Conservation (phyloP, 2,797 vertebrate species). For the Platyrinchus mystaceus region DNA sequence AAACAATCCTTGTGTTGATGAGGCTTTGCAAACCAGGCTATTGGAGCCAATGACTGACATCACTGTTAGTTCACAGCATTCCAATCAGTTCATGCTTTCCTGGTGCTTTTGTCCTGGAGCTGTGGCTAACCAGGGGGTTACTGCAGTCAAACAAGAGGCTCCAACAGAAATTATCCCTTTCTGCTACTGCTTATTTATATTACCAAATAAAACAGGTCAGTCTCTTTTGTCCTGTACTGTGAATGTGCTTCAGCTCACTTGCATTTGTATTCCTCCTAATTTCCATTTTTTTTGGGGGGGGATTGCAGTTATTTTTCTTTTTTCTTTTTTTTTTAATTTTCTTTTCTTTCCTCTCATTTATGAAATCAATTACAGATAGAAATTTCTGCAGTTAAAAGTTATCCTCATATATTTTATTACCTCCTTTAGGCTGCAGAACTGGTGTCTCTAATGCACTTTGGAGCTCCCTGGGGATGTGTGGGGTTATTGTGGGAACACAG, state of each 20-base stretch:
- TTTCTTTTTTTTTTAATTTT: neutral
- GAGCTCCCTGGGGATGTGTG: neutral
- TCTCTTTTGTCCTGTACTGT: neutral
- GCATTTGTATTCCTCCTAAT: neutral
- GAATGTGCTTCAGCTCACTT: neutral
- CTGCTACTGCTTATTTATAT: neutral
- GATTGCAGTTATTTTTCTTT: rapidly evolving
- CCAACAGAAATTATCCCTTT: neutral
- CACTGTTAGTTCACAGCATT: neutral
- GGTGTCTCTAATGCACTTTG: neutral
- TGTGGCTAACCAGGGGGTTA: neutral
- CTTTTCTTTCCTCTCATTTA: neutral
- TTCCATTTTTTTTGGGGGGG: neutral
- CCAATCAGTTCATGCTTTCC: neutral
- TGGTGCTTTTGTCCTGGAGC: neutral
- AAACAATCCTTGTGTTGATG: slow-evolving; percentile 44
- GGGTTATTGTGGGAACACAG: neutral
- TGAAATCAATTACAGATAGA: neutral
- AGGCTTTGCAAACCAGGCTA: slow-evolving; percentile 30
- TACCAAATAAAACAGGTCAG: neutral
- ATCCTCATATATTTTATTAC: neutral
- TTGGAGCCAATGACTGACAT: neutral
- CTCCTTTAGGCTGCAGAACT: neutral
- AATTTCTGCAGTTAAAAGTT: neutral
- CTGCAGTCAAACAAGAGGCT: neutral